Conservation (phyloP, 2,113 vertebrate genomes). For the Tetrao urogallus region DNA sequence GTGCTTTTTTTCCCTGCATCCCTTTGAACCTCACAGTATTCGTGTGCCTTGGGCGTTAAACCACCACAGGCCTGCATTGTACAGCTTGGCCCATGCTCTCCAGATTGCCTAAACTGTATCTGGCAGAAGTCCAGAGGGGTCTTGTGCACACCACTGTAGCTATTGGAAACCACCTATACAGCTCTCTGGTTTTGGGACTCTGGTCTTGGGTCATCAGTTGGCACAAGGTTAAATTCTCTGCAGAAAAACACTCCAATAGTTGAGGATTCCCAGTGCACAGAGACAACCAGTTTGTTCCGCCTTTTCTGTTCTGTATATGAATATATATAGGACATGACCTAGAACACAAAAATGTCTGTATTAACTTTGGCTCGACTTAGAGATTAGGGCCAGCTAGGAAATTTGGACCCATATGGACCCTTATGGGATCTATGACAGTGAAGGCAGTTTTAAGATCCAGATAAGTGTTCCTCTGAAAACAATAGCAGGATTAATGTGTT, state of each 20-base stretch:
- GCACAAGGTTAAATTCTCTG: not conserved
- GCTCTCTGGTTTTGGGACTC: not conserved
- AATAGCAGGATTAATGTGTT: not conserved
- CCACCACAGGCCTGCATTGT: not conserved
- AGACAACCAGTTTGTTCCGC: not conserved
- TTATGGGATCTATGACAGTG: not conserved
- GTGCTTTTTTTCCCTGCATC: not conserved
- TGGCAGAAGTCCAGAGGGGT: not conserved
- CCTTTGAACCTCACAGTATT: not conserved
- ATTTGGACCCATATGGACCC: not conserved
- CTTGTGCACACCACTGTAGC: not conserved
- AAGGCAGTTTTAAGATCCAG: not conserved
- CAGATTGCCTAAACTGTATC: not conserved
- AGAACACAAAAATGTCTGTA: not conserved
- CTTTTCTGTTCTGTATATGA: not conserved
- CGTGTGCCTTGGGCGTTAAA: not conserved
- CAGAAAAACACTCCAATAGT: not conserved
- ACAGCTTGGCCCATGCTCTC: not conserved
- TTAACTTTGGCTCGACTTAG: not conserved
- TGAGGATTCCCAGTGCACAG: not conserved
- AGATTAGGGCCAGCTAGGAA: not conserved
- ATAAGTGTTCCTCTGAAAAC: not conserved
- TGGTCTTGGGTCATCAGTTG: not conserved
- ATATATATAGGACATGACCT: rapidly evolving
- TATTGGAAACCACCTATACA: not conserved